Conservation (phyloP, 2,888 invertebrate genomes). For the Tiliacea citrago region DNA sequence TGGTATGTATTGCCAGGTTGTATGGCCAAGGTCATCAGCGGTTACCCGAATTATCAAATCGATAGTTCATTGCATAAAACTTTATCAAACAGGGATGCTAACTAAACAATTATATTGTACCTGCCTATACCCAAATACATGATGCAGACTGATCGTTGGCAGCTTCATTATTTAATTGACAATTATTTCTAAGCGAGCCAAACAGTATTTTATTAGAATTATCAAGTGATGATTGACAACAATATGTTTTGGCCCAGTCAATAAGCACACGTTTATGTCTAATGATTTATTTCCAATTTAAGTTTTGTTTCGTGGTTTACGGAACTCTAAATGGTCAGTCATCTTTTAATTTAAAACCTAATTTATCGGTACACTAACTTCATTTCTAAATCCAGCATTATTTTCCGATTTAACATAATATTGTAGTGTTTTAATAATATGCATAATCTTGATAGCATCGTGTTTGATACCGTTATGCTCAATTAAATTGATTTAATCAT, state of each 20-base stretch:
- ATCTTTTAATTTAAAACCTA: constrained; percentile 49
- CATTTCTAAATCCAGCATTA: constrained; percentile 18
- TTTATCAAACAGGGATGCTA: too few species aligned
- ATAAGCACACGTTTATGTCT: too few species aligned
- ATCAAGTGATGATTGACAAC: constrained; percentile 26
- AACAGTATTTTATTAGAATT: constrained; percentile 12
- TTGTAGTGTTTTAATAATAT: constrained; percentile 36
- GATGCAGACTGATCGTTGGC: neutral
- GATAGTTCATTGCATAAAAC: neutral
- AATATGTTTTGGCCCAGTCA: constrained; percentile 14
- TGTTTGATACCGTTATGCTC: constrained; percentile 43
- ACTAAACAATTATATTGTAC: too few species aligned
- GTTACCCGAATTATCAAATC: neutral
- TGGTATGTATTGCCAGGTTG: too few species aligned
- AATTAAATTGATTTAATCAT: constrained; percentile 51
- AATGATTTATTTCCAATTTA: neutral
- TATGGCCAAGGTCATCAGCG: too few species aligned
- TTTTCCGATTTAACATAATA: constrained; percentile 43
- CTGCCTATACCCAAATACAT: neutral
- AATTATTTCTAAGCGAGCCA: constrained; percentile 28
- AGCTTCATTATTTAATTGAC: constrained; percentile 2
- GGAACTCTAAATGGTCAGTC: constrained; percentile 30
- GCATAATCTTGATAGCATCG: constrained; percentile 24
- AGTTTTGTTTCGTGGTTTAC: constrained; percentile 7
- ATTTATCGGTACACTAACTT: constrained; percentile 56